Evolutionary conservation across 1,140 invertebrate genomes (phyloP), one percentile per base, ranked within the genome.

Genomic region (Bombyx mori): DNA sequence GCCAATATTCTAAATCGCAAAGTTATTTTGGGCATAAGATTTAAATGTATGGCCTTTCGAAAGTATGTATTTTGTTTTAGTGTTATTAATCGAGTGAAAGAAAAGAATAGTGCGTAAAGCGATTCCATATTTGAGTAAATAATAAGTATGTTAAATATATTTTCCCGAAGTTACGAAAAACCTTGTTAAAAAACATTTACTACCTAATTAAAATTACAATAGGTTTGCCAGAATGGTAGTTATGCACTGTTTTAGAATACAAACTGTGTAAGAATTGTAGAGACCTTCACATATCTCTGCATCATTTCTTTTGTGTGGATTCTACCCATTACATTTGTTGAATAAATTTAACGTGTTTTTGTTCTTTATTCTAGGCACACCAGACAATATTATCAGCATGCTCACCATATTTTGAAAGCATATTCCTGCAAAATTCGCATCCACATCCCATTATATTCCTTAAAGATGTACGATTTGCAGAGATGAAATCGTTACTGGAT

Each of bases 361-460:
- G 50, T 35, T 51, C 42, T 61, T 52, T 61, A 47, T 88, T 88
- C 67, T 77, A 91, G 90, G 96, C 96, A 68, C 96, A 98, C 89
- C 96, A 97, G 89, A 95, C 95, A 58, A 96, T 97, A 85, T 89
- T 98, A 54, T 97, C 96, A 50, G 96, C 96, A 65, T 97, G 96
- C 89, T 97, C 95, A 89, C 95, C 96, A 56, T 98, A 97, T 90
- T 98, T 98, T 88, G 95, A 97, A 90, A 94, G 91, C 83, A 93
- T 98, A 88, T 97, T 98, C 88, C 90, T 97, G 70, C 93, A 95
- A 88, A 97, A 96, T 86, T 92, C 91, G 65, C 95, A 96, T 89
- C 94, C 95, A 77, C 95, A 97, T 89, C 95, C 95, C 51, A 97
- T 97, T 77, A 95, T 97, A 88, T 95, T 95, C 85, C 91, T 96